Evolutionary conservation across 2,888 invertebrate species (phyloP).

Genomic region (Aporophyla nigra): DNA sequence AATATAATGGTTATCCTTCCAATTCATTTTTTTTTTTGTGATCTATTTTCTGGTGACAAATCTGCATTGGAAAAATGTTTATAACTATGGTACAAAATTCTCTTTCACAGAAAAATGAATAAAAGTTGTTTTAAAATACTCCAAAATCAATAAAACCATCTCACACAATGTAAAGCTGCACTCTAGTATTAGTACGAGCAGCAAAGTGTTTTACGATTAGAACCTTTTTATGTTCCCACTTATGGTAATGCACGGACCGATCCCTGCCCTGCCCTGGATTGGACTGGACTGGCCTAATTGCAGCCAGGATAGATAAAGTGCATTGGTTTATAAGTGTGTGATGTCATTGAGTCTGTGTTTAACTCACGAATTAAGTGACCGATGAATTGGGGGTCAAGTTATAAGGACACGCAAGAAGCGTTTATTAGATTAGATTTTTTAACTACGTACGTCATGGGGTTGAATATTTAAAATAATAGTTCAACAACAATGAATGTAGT

Average conservation of each 20-base stretch:
- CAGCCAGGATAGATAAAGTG: conserved; percentile 72
- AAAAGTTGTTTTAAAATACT: conserved; percentile 2
- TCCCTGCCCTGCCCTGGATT: conserved; percentile 47
- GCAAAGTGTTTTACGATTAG: conserved; percentile 72
- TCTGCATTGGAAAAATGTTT: background rate
- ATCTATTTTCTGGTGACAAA: background rate
- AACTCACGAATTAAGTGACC: conserved; percentile 51
- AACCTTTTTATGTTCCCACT: conserved; percentile 79
- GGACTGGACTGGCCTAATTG: conserved; percentile 69
- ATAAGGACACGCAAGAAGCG: conserved; percentile 16
- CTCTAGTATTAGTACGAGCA: conserved; percentile 55
- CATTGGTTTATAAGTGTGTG: conserved; percentile 75
- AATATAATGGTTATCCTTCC: too few species aligned
- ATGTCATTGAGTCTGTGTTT: conserved; percentile 65
- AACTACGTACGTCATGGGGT: background rate
- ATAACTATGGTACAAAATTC: background rate
- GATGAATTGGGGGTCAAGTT: conserved; percentile 34
- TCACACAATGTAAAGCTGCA: conserved; percentile 49
- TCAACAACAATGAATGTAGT: background rate
- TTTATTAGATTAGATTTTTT: background rate
- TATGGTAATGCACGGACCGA: conserved; percentile 75
- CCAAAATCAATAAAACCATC: conserved; percentile 53
- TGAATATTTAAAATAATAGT: background rate
- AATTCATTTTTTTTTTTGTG: background rate
- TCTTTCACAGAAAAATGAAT: background rate